Conservation (phyloP, 2,888 invertebrate genomes). For the Neoitamus cyanurus region DNA sequence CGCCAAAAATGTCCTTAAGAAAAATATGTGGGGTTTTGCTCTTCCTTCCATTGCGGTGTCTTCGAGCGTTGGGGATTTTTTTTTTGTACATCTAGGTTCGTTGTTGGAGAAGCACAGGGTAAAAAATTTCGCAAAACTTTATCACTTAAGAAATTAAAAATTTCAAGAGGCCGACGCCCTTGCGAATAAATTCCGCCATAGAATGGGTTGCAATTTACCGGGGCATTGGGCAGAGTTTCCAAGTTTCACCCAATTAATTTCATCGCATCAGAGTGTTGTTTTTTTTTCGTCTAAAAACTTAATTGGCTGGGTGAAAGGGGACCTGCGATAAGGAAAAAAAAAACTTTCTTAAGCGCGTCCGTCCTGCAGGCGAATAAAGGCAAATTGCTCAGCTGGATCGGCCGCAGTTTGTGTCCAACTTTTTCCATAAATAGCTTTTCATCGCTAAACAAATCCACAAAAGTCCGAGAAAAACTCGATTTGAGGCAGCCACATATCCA, state of each 20-base stretch:
- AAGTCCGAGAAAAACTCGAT: conserved; percentile 13
- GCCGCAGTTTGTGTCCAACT: conserved; percentile 2
- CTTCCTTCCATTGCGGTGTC: not conserved
- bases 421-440: conserved; percentile 23
- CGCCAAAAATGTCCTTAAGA: not conserved
- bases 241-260: not conserved
- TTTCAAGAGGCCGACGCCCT: not conserved
- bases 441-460: not conserved
- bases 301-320: not conserved
- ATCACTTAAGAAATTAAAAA: not conserved
- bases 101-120: not conserved
- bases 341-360: not conserved
- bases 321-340: not conserved
- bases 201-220: not conserved
- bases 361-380: not conserved
- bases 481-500: not conserved
- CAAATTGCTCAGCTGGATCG: conserved; percentile 11
- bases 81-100: not conserved
- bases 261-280: not conserved
- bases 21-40: not conserved
- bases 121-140: not conserved
- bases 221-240: not conserved
- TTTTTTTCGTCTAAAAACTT: not conserved
- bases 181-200: not conserved
- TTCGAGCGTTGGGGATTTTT: not conserved